Conservation (phyloP, 2,113 vertebrate species). For the Phainopepla nitens region DNA sequence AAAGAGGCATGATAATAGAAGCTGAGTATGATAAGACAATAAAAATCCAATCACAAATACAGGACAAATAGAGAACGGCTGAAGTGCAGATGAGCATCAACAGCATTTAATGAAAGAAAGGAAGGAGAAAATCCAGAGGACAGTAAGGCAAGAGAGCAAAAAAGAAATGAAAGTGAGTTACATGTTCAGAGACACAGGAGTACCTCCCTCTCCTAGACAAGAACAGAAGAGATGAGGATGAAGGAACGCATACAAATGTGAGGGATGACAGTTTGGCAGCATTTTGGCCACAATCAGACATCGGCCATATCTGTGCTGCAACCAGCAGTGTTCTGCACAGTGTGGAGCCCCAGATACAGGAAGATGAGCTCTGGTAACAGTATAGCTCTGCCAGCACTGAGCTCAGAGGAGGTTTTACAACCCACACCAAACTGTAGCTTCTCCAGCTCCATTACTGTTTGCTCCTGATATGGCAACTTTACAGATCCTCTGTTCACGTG, state of each 20-base stretch:
- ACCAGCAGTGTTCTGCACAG: accelerated
- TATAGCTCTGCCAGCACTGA: neutral
- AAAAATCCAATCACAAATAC: neutral
- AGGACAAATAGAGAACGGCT: neutral
- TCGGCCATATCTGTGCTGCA: neutral
- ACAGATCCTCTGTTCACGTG: neutral
- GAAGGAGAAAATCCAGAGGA: neutral
- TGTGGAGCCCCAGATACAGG: accelerated
- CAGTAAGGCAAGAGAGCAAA: neutral
- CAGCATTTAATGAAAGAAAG: neutral
- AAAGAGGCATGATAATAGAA: neutral
- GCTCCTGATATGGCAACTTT: neutral
- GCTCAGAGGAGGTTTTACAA: neutral
- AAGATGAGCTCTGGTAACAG: neutral
- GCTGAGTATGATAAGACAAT: neutral
- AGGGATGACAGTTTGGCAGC: neutral
- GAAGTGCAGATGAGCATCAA: neutral
- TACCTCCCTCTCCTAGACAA: neutral
- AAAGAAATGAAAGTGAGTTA: neutral
- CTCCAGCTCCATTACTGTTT: neutral
- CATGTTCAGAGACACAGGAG: neutral
- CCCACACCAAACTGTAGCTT: neutral
- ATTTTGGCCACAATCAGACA: neutral
- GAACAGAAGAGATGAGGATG: neutral
- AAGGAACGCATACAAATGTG: neutral